A percentile compares a stretch with the other conserved stretches of the same genome.
Conservation (phyloP, 2,113 vertebrate species). For the Cariama cristata region DNA sequence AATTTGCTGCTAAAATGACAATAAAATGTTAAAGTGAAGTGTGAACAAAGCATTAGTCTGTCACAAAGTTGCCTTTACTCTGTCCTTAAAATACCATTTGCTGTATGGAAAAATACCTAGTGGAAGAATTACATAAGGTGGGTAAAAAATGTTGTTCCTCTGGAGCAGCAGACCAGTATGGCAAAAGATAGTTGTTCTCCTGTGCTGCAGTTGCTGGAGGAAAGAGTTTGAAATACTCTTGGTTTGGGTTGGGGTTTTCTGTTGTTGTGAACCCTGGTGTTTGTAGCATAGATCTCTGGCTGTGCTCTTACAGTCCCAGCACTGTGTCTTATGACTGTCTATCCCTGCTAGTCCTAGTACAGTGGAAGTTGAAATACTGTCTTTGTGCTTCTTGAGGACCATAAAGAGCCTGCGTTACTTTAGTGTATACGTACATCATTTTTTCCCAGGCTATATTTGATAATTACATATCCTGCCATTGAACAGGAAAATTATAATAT, state of each 20-base stretch:
- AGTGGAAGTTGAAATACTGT: background rate
- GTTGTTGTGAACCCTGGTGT: background rate
- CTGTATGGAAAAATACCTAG: background rate
- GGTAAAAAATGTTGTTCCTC: constrained; percentile 29
- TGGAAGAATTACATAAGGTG: constrained; percentile 43
- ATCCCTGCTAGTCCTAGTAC: background rate
- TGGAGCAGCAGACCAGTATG: constrained; percentile 3
- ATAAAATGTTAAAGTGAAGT: background rate
- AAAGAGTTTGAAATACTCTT: background rate
- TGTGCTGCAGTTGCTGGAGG: background rate
- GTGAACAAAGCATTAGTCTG: background rate
- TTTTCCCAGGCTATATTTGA: background rate
- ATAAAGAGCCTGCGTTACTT: background rate
- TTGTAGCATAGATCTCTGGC: background rate
- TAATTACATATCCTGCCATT: background rate
- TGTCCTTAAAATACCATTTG: background rate
- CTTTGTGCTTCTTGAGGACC: background rate
- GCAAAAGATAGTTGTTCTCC: background rate
- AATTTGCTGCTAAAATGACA: background rate
- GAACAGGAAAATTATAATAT: background rate
- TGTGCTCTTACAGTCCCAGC: background rate
- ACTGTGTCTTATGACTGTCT: background rate
- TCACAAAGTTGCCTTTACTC: background rate
- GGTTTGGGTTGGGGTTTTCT: background rate
- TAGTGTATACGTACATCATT: background rate